Base-by-base conservation (phyloP, 92 coral and sea anemone species). In the Epizoanthus fatuus region DNA sequence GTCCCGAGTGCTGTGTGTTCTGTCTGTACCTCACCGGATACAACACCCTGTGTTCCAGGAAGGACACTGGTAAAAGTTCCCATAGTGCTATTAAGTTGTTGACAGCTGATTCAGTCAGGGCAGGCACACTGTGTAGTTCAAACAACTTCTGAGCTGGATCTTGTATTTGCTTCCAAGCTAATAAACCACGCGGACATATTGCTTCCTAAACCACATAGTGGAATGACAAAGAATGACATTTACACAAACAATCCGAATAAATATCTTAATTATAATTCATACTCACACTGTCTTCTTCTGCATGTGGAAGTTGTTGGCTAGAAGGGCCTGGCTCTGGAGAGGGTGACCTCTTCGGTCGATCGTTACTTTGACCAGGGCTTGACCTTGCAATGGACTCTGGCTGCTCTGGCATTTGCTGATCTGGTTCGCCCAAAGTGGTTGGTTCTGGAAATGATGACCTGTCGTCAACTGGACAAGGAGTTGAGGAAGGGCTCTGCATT, bases 161-260 rank as follows among this genome's bases (percentile, higher is more conserved):
- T 8, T 39, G 35, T 13, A 66, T 68, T 1, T 29, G 4, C 17
- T 69, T 20, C 79, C 86, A 44, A 6, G 60, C 79, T 9, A 40
- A 17, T 4, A 66, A 29, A 49, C 79, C 79, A 65, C 35, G 39
- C 5, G 86, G 80, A 66, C 86, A 63, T 40, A 81, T 32, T 22
- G 63, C 53, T 44, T 81, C 79, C 51, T 45, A 45, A 45, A 45
- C 9, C 51, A 45, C 51, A 45, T 5, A 45, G 6, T 45, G 51
- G 51, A 45, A 45, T 45, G 51, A 45, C 51, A 45, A 45, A 45
- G 51, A 4, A 3, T 45, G 51, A 45, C 51, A 45, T 3, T 45
- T 45, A 45, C 51, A 45, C 51, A 3, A 45, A 45, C 51, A 45
- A 45, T 9, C 51, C 1, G 7, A 45, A 3, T 45, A 45, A 45